These are phyloP conservation scores for Drosophila merina DNA, from an alignment of 2,888 invertebrate genomes.

Conservation along the genomic window DNA sequence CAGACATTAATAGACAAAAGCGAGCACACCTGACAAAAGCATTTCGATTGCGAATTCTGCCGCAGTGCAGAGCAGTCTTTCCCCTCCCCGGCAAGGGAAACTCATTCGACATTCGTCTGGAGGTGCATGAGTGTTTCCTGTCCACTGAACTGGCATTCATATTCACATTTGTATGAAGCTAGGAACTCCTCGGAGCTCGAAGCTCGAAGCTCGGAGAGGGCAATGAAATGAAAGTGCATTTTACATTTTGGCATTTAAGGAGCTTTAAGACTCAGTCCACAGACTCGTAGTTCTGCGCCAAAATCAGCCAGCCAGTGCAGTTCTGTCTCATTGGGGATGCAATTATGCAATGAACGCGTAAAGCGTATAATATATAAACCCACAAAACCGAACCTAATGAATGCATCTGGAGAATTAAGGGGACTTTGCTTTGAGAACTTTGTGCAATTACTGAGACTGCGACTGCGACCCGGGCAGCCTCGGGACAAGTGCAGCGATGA, in stretches of 20 bases:
- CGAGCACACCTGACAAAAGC: slow-evolving; percentile 21
- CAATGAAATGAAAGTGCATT: slow-evolving; percentile 61
- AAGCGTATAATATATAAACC: background rate
- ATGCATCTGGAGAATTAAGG: slow-evolving; percentile 35
- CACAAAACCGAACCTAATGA: slow-evolving; percentile 20
- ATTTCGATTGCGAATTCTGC: slow-evolving; percentile 30
- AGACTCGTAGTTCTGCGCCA: background rate
- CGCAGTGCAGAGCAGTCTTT: slow-evolving; percentile 20
- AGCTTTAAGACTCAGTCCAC: slow-evolving; percentile 16
- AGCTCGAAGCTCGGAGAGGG: too few relatives aligned
- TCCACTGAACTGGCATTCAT: slow-evolving; percentile 65
- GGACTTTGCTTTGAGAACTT: slow-evolving; percentile 25
- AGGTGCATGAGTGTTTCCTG: slow-evolving; percentile 47
- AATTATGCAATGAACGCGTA: slow-evolving; percentile 31
- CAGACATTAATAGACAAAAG: slow-evolving; percentile 4
- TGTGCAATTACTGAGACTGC: slow-evolving; percentile 16
- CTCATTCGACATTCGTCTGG: slow-evolving; percentile 9
- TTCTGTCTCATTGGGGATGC: slow-evolving; percentile 31
- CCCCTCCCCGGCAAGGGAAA: slow-evolving; percentile 2
- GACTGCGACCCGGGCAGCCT: background rate
- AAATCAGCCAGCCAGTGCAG: slow-evolving; percentile 9
- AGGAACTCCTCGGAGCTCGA: slow-evolving; percentile 9
- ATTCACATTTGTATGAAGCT: slow-evolving; percentile 33
- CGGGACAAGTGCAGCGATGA: slow-evolving; percentile 11
- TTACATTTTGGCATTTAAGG: slow-evolving; percentile 34